Evolutionary conservation across 2,797 vertebrate species (phyloP).

Genomic region (Silurus aristotelis): DNA sequence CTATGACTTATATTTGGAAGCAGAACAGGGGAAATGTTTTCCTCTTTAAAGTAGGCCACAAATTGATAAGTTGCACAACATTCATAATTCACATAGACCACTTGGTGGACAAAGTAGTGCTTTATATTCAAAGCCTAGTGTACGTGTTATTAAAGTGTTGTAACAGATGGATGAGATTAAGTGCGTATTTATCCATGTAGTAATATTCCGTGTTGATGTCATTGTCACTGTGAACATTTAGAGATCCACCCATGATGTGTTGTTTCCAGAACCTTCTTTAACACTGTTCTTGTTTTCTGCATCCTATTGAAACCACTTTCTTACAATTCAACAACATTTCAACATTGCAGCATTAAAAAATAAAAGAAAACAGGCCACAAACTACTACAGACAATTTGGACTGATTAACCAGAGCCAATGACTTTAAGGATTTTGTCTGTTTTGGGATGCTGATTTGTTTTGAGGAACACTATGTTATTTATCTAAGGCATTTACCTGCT

Average conservation of each 20-base stretch:
- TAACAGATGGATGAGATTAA: background rate
- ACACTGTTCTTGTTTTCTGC: background rate
- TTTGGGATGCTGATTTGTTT: background rate
- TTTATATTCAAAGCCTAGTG: background rate
- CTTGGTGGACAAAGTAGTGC: background rate
- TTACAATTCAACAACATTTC: background rate
- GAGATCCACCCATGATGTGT: background rate
- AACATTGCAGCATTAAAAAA: background rate
- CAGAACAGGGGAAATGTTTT: slow-evolving; percentile 7
- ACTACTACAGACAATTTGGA: background rate
- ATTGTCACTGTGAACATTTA: slow-evolving; percentile 1
- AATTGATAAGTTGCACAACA: background rate
- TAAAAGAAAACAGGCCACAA: background rate
- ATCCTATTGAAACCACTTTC: background rate
- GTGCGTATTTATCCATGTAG: slow-evolving; percentile 2
- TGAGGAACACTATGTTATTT: background rate
- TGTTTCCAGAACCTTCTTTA: slow-evolving; percentile 1
- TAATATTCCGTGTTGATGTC: background rate
- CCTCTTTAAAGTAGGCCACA: background rate
- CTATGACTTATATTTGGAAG: slow-evolving; percentile 6
- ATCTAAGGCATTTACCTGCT: background rate
- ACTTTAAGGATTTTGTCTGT: background rate
- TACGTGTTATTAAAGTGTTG: background rate
- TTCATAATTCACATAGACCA: background rate
- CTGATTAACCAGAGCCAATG: background rate